A percentile compares a stretch with the other conserved stretches of the same genome.
Conservation (phyloP, 2,113 vertebrate genomes). For the Rutilus rutilus region DNA sequence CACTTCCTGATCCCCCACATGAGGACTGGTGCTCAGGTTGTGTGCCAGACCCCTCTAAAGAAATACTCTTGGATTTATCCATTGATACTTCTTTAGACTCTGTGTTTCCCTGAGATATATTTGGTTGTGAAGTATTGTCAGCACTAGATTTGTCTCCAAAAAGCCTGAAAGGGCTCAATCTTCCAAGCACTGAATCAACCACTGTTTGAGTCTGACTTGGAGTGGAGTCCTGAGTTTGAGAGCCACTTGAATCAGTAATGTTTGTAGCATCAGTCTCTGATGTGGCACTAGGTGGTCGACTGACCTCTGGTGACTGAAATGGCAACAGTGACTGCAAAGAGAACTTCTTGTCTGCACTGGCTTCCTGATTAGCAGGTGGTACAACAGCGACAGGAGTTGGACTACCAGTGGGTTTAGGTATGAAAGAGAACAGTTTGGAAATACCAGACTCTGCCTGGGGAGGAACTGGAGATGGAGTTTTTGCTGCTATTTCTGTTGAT, state of each 20-base stretch:
- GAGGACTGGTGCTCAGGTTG: conserved; percentile 62
- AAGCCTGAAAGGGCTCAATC: conserved; percentile 81
- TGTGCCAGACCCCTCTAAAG: conserved; percentile 46
- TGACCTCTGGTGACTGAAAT: conserved; percentile 66
- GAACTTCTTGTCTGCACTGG: conserved; percentile 71
- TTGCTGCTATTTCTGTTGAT: conserved; percentile 61
- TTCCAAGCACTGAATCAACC: conserved; percentile 83
- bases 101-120: conserved; percentile 55
- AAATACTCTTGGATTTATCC: conserved; percentile 49
- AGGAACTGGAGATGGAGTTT: conserved; percentile 55
- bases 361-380: conserved; percentile 67
- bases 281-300: conserved; percentile 53
- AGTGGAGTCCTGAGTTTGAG: conserved; percentile 53
- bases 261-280: conserved; percentile 51
- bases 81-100: conserved; percentile 57
- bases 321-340: conserved; percentile 74
- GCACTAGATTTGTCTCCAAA: conserved; percentile 69
- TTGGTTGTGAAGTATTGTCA: conserved; percentile 45
- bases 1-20: conserved; percentile 68
- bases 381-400: conserved; percentile 71
- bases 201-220: conserved; percentile 72
- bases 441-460: conserved; percentile 72
- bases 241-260: conserved; percentile 13
- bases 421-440: conserved; percentile 74
- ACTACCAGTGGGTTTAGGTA: conserved; percentile 69